Conservation (phyloP, 2,888 invertebrate genomes). For the Scaptomyza parva region DNA sequence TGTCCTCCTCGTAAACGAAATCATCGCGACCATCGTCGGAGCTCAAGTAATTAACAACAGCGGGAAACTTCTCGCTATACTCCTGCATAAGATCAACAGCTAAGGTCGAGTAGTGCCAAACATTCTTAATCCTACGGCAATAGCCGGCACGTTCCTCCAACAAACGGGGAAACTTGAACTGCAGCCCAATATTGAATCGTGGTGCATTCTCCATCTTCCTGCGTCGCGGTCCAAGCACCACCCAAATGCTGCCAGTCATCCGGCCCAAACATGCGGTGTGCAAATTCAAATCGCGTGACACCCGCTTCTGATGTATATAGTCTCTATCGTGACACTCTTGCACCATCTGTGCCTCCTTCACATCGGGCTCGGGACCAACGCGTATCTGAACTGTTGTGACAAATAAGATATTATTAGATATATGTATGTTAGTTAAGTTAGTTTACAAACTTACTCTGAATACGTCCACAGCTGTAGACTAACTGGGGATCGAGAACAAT, state of each 20-base stretch:
- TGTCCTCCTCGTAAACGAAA: slow-evolving; percentile 88
- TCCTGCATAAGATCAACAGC: slow-evolving; percentile 89
- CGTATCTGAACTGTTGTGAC: slow-evolving; percentile 75
- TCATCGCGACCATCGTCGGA: slow-evolving; percentile 86
- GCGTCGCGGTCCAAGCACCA: slow-evolving; percentile 86
- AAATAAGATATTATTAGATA: too few species aligned
- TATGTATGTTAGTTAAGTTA: too few species aligned
- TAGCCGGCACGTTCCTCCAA: slow-evolving; percentile 92
- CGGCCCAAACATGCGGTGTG: slow-evolving; percentile 91
- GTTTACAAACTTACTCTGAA: slow-evolving; percentile 81
- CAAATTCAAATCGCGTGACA: slow-evolving; percentile 86
- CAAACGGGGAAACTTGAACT: slow-evolving; percentile 95
- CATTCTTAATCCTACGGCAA: slow-evolving; percentile 89
- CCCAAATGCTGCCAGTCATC: slow-evolving; percentile 93
- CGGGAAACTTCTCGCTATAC: slow-evolving; percentile 90
- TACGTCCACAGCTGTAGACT: slow-evolving; percentile 80
- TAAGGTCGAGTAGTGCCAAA: slow-evolving; percentile 93
- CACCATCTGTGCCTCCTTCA: slow-evolving; percentile 62
- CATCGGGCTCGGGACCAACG: slow-evolving; percentile 80
- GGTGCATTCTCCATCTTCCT: slow-evolving; percentile 84
- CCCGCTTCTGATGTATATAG: slow-evolving; percentile 73
- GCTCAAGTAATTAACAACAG: slow-evolving; percentile 87
- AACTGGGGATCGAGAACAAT: slow-evolving; percentile 86
- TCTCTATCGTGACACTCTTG: slow-evolving; percentile 70
- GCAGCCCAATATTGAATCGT: slow-evolving; percentile 93